Percentiles rank a stretch among this genome's conserved stretches.
Conservation (phyloP, 2,888 invertebrate species). For the Phymatocera aterrima region DNA sequence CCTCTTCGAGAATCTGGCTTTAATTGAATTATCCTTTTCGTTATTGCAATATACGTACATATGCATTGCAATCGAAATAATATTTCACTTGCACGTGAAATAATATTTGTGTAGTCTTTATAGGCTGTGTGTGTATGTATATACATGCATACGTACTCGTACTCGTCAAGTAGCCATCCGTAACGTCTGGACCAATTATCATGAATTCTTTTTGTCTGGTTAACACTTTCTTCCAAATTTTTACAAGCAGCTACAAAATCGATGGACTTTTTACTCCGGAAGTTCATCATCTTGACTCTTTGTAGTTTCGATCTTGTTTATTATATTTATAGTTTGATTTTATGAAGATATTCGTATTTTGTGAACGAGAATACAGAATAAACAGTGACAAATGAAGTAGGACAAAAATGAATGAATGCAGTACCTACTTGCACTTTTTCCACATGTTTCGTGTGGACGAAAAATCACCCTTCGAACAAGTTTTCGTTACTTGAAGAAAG, state of each 20-base stretch:
- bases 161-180: slow-evolving; percentile 64
- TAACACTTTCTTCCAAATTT: slow-evolving; percentile 56
- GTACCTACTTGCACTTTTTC: background rate
- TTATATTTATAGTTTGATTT: too few species aligned
- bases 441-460: background rate
- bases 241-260: slow-evolving; percentile 58
- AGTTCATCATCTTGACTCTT: slow-evolving; percentile 59
- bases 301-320: background rate
- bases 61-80: background rate
- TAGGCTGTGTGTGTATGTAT: too few species aligned
- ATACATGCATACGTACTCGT: slow-evolving; percentile 59
- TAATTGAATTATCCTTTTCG: background rate
- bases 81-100: background rate
- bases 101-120: background rate
- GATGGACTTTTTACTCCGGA: slow-evolving; percentile 53
- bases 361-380: background rate
- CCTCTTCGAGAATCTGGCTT: slow-evolving; percentile 57
- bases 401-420: background rate
- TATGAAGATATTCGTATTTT: background rate
- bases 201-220: slow-evolving; percentile 54
- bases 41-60: background rate
- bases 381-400: slow-evolving; percentile 11
- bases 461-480: background rate
- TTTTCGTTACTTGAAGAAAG: background rate
- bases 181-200: slow-evolving; percentile 60